These are phyloP conservation scores for Leucophenga maculata DNA, from an alignment of 2,888 invertebrate species.

Conservation along the genomic window DNA sequence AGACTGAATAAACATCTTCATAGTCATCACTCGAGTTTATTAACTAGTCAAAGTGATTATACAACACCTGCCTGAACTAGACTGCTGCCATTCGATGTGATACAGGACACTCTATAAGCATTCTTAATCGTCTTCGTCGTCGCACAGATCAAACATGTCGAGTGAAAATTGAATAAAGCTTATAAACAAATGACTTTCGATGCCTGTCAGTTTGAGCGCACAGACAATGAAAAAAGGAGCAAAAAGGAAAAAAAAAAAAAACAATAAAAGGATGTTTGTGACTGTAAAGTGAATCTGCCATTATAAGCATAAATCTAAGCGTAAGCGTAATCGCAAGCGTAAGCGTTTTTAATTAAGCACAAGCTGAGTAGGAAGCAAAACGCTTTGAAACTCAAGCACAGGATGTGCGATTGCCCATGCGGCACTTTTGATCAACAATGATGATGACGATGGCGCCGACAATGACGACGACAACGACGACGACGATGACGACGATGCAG, in stretches of 20 bases:
- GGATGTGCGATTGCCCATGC: slow-evolving; percentile 49
- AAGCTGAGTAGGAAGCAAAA: neutral
- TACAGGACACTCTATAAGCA: too few relatives aligned
- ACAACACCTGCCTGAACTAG: too few relatives aligned
- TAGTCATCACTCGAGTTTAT: too few relatives aligned
- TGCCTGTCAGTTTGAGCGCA: neutral
- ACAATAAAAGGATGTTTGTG: neutral
- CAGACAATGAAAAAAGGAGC: too few relatives aligned
- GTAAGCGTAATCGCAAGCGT: neutral
- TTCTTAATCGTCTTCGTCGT: too few relatives aligned
- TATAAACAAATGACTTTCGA: slow-evolving; percentile 19
- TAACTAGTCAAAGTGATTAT: too few relatives aligned
- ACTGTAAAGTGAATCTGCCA: neutral
- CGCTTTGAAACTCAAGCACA: slow-evolving; percentile 59
- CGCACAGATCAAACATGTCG: too few relatives aligned
- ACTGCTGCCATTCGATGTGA: too few relatives aligned
- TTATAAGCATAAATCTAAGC: neutral
- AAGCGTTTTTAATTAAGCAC: slow-evolving; percentile 16
- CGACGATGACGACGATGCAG: neutral
- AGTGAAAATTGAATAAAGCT: slow-evolving; percentile 12
- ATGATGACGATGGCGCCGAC: neutral
- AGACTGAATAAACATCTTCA: too few relatives aligned
- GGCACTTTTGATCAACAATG: slow-evolving; percentile 52
- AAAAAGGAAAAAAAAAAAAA: too few relatives aligned
- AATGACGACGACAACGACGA: slow-evolving; percentile 23